Evolutionary conservation across 2,888 invertebrate genomes (phyloP), one percentile per base, ranked within the genome.

Genomic region (Hirtodrosophila alboralis): DNA sequence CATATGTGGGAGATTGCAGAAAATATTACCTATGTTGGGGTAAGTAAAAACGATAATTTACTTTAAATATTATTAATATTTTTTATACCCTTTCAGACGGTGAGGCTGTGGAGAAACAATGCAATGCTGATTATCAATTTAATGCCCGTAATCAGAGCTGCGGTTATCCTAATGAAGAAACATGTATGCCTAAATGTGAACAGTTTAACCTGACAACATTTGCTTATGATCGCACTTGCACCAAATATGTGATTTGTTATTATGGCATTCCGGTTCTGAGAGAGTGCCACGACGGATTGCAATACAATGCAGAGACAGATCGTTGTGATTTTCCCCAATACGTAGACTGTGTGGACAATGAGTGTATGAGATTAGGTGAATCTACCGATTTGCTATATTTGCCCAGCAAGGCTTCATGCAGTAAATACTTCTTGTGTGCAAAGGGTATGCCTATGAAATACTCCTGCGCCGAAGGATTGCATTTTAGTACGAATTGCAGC

Each of bases 271-370:
- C 88, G 0, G 76, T 90, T 0, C 12, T 89, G 9, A 75, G 85
- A 10, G 52, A 84, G 31, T 90, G 89, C 27, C 53, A 65, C 0
- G 89, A 90, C 56, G 85, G 84, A 1, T 58, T 89, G 2, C 89
- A 89, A 31, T 89, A 86, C 44, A 90, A 89, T 64, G 31, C 71
- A 0, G 54, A 63, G 1, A 89, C 90, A 4, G 84, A 86, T 71
- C 89, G 88, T n/a, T 89, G 89, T 31, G 90, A 89, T 65, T 87
- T 74, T 26, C 57, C 90, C 0, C 69, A 84, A 41, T 72, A 77
- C 54, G 89, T 90, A 1, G 88, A 90, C 53, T 89, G 89, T 58
- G 81, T 84, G 14, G 81, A 81, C 18, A 83, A 87, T 52, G 52
- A 87, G 63, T 89, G 89, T 21, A 81, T 72, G 33, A 69, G 77